phyloP scores from a whole-genome alignment of 1,140 invertebrate genomes.

The Colletes latitarsis region DNA sequence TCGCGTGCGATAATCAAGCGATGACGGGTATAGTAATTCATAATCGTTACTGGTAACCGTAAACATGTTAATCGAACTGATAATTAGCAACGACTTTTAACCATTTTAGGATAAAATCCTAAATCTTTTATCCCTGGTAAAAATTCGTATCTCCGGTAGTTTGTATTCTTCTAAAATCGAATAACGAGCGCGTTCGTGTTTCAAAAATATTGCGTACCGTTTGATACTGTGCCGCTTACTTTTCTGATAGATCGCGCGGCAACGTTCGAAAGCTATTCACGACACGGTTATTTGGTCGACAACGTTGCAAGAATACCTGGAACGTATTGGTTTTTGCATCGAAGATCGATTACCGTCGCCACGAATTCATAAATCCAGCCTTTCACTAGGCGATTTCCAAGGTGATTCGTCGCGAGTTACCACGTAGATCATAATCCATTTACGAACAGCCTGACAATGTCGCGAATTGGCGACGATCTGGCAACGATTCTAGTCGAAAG shows the following conservation, averaged over 20 bases:
- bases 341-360: conserved; percentile 42
- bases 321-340: conserved; percentile 29
- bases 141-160: too few relatives aligned
- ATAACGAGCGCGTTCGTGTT: background rate
- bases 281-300: conserved; percentile 13
- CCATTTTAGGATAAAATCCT: too few relatives aligned
- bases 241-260: background rate
- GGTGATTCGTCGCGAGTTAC: conserved; percentile 29
- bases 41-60: too few relatives aligned
- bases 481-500: background rate
- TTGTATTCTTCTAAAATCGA: too few relatives aligned
- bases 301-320: conserved; percentile 25
- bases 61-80: too few relatives aligned
- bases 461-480: conserved; percentile 17
- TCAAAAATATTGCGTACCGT: background rate
- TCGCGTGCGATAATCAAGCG: too few relatives aligned
- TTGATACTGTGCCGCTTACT: too few relatives aligned
- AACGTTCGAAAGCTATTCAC: conserved; percentile 13
- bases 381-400: conserved; percentile 43
- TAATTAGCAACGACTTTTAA: too few relatives aligned
- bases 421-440: conserved; percentile 16
- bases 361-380: conserved; percentile 47
- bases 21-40: too few relatives aligned
- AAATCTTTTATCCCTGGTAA: too few relatives aligned
- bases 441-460: background rate